These are phyloP conservation scores for Ceratothoa steindachneri DNA, from an alignment of 2,888 invertebrate species.

Conservation along the genomic window DNA sequence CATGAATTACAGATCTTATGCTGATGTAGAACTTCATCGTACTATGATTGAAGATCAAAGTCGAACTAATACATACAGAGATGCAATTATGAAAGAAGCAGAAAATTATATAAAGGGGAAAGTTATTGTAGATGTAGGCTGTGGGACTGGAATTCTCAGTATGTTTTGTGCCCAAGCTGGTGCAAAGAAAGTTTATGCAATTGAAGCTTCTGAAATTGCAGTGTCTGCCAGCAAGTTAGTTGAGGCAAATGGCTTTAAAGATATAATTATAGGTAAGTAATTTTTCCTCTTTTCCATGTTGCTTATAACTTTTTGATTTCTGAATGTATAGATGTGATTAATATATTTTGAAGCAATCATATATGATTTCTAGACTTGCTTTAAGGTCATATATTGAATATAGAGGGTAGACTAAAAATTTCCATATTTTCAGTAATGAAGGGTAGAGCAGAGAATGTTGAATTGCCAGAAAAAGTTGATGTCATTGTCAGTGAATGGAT, in stretches of 20 bases:
- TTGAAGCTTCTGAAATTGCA: constrained; percentile 44
- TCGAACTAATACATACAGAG: constrained; percentile 46
- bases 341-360: too few relatives aligned
- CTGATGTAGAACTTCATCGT: constrained; percentile 43
- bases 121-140: constrained; percentile 47
- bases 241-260: constrained; percentile 35
- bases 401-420: background rate
- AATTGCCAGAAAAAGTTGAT: constrained; percentile 44
- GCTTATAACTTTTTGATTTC: too few relatives aligned
- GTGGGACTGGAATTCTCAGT: constrained; percentile 45
- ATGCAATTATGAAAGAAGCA: constrained; percentile 43
- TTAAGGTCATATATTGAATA: too few relatives aligned
- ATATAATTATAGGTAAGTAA: constrained; percentile 42
- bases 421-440: constrained; percentile 27
- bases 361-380: too few relatives aligned
- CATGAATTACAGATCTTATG: constrained; percentile 38
- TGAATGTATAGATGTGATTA: too few relatives aligned
- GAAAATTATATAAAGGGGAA: constrained; percentile 35
- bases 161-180: constrained; percentile 48
- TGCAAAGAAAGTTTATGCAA: constrained; percentile 48
- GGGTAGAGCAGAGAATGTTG: constrained; percentile 43
- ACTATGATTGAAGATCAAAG: constrained; percentile 47
- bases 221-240: constrained; percentile 37
- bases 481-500: constrained; percentile 48
- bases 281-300: background rate